Conservation (phyloP, 2,113 vertebrate species). For the Cavia aperea region DNA sequence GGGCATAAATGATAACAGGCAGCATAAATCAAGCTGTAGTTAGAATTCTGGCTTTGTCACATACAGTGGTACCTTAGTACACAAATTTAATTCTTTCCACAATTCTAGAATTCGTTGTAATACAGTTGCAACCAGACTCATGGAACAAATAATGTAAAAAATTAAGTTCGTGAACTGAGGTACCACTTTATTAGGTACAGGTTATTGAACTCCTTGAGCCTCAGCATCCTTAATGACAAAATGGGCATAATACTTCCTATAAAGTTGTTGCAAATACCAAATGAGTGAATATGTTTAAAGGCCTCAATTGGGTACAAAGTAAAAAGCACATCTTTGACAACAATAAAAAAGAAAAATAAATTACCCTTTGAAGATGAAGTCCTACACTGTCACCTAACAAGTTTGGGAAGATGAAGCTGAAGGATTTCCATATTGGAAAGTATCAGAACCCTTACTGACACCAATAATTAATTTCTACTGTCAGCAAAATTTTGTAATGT, state of each 20-base stretch:
- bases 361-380: not conserved
- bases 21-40: not conserved
- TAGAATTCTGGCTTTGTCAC: not conserved
- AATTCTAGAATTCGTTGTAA: not conserved
- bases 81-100: not conserved
- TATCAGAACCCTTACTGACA: not conserved
- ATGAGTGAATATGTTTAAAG: not conserved
- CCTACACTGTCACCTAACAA: not conserved
- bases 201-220: not conserved
- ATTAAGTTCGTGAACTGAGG: not conserved
- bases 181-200: not conserved
- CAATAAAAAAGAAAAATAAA: not conserved
- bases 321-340: not conserved
- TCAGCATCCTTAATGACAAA: conserved; percentile 17
- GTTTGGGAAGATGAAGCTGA: not conserved
- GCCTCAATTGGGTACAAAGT: not conserved
- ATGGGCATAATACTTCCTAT: not conserved
- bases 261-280: not conserved
- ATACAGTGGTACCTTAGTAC: not conserved
- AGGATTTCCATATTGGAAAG: not conserved
- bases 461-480: not conserved
- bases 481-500: not conserved
- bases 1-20: not conserved
- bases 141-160: not conserved
- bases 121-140: not conserved